These are phyloP conservation scores for Cryptotis parvus DNA, from an alignment of 2,113 vertebrate genomes.

Conservation along the genomic window DNA sequence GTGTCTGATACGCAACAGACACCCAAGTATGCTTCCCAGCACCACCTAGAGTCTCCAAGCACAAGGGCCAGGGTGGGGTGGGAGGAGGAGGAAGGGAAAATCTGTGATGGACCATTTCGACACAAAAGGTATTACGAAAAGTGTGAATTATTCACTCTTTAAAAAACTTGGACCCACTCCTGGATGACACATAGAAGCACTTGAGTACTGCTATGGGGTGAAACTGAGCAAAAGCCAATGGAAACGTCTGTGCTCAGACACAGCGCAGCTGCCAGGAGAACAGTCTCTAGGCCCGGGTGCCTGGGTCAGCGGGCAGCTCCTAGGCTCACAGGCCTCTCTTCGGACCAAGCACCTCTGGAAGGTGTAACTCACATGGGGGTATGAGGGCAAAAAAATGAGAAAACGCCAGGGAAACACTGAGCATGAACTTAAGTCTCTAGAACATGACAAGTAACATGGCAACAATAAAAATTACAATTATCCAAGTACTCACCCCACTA, in stretches of 20 bases:
- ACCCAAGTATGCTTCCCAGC: no score
- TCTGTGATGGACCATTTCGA: neutral
- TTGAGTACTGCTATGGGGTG: neutral
- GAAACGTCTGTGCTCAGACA: neutral
- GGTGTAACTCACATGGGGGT: rapidly evolving
- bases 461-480: no score
- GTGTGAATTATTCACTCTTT: no score
- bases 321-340: no score
- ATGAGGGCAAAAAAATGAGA: neutral
- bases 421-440: no score
- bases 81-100: neutral
- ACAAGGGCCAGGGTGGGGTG: no score
- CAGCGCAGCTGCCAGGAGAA: no score
- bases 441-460: no score
- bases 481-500: no score
- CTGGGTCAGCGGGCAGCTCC: neutral
- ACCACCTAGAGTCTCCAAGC: no score
- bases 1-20: no score
- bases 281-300: neutral
- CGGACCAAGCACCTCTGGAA: neutral
- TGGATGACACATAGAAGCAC: neutral
- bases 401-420: neutral
- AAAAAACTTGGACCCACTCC: neutral
- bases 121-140: neutral
- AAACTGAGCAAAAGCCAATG: neutral